These are phyloP conservation scores for Enhydra lutris DNA, from an alignment of 2,113 vertebrate species.

Conservation along the genomic window DNA sequence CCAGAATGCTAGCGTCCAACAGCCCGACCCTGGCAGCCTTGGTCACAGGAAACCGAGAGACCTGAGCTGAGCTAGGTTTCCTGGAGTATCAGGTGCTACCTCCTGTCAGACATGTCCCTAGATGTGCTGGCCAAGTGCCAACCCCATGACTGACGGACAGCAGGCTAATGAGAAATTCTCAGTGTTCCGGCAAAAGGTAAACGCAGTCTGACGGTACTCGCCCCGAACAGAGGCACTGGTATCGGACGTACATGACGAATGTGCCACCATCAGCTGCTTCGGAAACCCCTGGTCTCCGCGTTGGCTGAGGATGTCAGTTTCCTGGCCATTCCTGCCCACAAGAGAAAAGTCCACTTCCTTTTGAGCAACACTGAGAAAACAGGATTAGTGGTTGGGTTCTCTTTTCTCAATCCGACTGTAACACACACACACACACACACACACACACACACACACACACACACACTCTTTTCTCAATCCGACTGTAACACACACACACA, in stretches of 20 bases:
- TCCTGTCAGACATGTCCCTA: neutral
- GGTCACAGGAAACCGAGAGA: neutral
- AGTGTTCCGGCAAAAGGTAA: neutral
- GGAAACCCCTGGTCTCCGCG: neutral
- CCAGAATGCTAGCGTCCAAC: rapidly evolving
- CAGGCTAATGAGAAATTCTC: neutral
- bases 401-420: neutral
- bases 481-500: neutral
- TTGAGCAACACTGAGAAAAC: neutral
- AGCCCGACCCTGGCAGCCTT: neutral
- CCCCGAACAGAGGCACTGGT: neutral
- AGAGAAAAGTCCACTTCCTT: slow-evolving; percentile 14
- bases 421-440: neutral
- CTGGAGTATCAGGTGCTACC: neutral
- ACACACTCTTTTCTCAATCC: neutral
- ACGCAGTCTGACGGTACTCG: rapidly evolving
- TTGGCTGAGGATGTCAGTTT: neutral
- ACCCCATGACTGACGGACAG: rapidly evolving
- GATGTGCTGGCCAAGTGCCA: neutral
- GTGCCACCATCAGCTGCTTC: neutral
- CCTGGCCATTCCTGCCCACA: neutral
- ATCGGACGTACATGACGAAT: rapidly evolving
- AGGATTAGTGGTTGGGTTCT: neutral
- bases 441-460: neutral
- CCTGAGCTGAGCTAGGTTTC: neutral